These are phyloP conservation scores for Tenthredo livida DNA, from an alignment of 2,888 invertebrate genomes.

Conservation along the genomic window DNA sequence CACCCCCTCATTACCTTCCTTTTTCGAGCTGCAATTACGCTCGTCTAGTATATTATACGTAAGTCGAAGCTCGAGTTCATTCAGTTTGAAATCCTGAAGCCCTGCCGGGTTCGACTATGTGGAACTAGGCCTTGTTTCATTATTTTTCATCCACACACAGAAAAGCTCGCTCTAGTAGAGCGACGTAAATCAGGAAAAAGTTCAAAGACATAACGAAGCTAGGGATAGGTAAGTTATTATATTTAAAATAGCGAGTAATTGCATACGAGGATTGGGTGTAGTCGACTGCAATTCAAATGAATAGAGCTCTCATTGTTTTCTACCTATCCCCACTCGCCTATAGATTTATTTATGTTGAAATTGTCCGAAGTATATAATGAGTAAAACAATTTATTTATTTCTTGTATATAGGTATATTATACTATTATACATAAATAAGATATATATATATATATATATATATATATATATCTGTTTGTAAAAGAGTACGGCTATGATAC, in stretches of 20 bases:
- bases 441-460: too few species aligned
- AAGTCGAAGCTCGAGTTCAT: neutral
- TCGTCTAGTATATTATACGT: neutral
- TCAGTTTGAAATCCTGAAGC: too few species aligned
- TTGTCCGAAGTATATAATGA: neutral
- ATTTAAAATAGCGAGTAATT: neutral
- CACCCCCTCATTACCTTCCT: neutral
- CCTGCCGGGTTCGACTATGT: neutral
- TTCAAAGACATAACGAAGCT: neutral
- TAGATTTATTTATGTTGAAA: conserved; percentile 3
- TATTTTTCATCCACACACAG: neutral
- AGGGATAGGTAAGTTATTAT: neutral
- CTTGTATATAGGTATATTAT: neutral
- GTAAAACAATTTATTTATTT: conserved; percentile 12
- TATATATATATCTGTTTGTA: conserved; percentile 12
- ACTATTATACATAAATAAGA: neutral
- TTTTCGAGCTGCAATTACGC: neutral
- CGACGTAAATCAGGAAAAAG: neutral
- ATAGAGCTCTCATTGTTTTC: neutral
- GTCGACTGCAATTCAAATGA: neutral
- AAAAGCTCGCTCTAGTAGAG: neutral
- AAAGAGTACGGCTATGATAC: neutral
- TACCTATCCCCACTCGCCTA: conserved; percentile 3
- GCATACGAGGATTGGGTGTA: neutral
- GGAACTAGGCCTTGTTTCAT: neutral